A percentile compares a stretch with the other conserved stretches of the same genome.
Evolutionary conservation across 2,888 invertebrate species (phyloP).

Genomic region (Margaritifera margaritifera): DNA sequence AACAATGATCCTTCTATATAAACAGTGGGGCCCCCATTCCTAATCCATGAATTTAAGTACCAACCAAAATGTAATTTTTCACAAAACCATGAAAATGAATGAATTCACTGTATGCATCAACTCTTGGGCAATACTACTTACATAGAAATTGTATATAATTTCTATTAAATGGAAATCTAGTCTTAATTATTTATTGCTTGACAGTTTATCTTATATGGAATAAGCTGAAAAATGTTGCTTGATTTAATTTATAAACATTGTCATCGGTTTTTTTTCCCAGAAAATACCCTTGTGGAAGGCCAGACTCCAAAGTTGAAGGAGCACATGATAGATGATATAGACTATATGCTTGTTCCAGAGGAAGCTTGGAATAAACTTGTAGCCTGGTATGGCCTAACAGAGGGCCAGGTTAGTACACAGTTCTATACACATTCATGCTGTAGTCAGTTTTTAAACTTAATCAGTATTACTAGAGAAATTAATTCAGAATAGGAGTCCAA

Average conservation of each 20-base stretch:
- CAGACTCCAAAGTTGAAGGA: slow-evolving; percentile 65
- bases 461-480: too few relatives aligned
- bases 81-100: too few relatives aligned
- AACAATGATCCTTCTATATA: too few relatives aligned
- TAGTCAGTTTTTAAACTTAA: not conserved
- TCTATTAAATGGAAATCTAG: too few relatives aligned
- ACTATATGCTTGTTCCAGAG: slow-evolving; percentile 74
- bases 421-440: not conserved
- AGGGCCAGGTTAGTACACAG: slow-evolving; percentile 62
- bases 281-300: slow-evolving; percentile 20
- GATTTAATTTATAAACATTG: not conserved
- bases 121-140: too few relatives aligned
- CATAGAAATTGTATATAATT: too few relatives aligned
- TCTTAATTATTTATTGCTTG: not conserved
- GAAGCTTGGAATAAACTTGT: slow-evolving; percentile 74
- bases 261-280: not conserved
- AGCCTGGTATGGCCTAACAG: slow-evolving; percentile 66
- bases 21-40: too few relatives aligned
- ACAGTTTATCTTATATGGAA: not conserved
- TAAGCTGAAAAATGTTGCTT: not conserved
- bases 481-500: too few relatives aligned
- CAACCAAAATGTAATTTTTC: too few relatives aligned
- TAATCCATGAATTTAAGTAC: too few relatives aligned
- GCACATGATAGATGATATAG: slow-evolving; percentile 74
- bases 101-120: too few relatives aligned